Evolutionary conservation across 2,888 invertebrate genomes (phyloP).

Genomic region (Eilema griseolum): DNA sequence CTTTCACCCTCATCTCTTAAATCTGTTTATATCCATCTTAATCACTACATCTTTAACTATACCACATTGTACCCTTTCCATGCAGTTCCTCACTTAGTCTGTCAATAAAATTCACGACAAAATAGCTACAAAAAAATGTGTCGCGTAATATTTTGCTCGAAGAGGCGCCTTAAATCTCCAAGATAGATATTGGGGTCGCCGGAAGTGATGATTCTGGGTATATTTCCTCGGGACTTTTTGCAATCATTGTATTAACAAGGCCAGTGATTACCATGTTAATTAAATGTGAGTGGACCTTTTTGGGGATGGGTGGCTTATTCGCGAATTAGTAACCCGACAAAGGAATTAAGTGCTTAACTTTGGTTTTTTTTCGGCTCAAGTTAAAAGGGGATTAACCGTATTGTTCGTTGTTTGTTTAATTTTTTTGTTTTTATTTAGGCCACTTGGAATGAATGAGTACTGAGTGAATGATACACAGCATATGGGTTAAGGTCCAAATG

Average conservation of each 20-base stretch:
- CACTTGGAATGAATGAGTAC: too few species aligned
- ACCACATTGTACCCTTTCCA: too few species aligned
- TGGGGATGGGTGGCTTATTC: neutral
- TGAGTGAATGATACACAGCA: too few species aligned
- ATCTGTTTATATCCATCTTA: too few species aligned
- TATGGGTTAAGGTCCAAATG: too few species aligned
- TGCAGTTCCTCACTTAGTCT: too few species aligned
- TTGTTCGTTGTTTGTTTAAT: neutral
- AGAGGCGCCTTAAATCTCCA: neutral
- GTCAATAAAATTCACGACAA: too few species aligned
- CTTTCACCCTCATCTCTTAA: too few species aligned
- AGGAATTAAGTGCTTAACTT: neutral
- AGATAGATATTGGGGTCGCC: constrained; percentile 34
- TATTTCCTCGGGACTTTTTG: constrained; percentile 42
- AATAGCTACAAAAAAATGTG: too few species aligned
- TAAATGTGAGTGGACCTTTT: constrained; percentile 14
- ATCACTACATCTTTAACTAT: too few species aligned
- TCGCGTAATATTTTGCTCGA: neutral
- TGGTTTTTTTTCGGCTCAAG: neutral
- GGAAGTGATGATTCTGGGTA: constrained; percentile 29
- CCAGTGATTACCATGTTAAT: constrained; percentile 20
- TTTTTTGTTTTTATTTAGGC: neutral
- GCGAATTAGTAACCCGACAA: neutral
- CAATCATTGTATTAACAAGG: constrained; percentile 45
- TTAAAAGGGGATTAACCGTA: neutral